phyloP scores from a whole-genome alignment of 2,888 invertebrate genomes.

The Cephonodes hylas region DNA sequence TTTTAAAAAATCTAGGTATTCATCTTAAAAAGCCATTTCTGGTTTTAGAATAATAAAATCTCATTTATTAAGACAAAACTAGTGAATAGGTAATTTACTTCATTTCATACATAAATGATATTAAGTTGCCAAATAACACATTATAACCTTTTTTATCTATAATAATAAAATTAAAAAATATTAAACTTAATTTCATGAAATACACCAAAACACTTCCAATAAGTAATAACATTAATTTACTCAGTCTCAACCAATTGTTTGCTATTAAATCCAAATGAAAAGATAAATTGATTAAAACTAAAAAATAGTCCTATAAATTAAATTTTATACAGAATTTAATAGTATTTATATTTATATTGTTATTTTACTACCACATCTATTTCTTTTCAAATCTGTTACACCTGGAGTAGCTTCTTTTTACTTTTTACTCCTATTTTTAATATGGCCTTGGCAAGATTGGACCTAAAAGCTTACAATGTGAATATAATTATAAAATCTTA shows the following conservation, averaged over 20 bases:
- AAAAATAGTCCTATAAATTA: neutral
- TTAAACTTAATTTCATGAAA: neutral
- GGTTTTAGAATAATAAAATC: no score
- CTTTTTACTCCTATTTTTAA: neutral
- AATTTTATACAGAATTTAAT: neutral
- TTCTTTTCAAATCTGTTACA: neutral
- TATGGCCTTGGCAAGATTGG: slow-evolving; percentile 8
- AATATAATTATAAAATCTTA: neutral
- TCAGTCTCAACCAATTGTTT: neutral
- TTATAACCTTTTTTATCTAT: no score
- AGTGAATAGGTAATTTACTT: no score
- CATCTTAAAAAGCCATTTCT: no score
- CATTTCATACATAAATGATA: no score
- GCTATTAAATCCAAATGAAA: neutral
- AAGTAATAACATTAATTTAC: neutral
- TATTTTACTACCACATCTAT: neutral
- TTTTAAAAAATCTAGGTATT: no score
- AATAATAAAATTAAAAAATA: no score
- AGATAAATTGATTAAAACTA: neutral
- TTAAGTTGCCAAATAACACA: no score
- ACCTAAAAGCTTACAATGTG: neutral
- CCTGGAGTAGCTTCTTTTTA: neutral
- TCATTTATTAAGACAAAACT: no score
- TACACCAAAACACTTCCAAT: neutral
- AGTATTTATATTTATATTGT: neutral